Conservation (phyloP, 2,888 invertebrate species). For the Torymus aiolomorphi region DNA sequence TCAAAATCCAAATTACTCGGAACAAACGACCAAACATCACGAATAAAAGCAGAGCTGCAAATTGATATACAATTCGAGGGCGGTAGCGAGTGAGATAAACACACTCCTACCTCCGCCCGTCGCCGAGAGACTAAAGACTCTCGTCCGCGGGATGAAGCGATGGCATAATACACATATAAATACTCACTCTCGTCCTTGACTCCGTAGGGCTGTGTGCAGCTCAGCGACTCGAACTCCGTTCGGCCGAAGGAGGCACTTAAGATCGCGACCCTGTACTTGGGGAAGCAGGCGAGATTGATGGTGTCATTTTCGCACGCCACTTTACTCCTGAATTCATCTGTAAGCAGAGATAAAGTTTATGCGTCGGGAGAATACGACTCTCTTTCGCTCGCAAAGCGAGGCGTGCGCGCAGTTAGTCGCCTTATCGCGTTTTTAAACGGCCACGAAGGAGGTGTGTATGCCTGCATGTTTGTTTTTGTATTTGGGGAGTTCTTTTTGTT, state of each 20-base stretch:
- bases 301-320: slow-evolving; percentile 95
- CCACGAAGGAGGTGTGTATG: no score
- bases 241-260: slow-evolving; percentile 95
- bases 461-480: no score
- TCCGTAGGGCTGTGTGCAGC: slow-evolving; percentile 90
- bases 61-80: no score
- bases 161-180: background rate
- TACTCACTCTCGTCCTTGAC: slow-evolving; percentile 92
- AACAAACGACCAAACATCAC: no score
- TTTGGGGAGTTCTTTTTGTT: no score
- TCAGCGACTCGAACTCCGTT: slow-evolving; percentile 90
- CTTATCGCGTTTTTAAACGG: no score
- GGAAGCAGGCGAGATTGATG: slow-evolving; percentile 91
- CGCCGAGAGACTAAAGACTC: slow-evolving; percentile 9
- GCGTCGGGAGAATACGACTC: slow-evolving; percentile 16
- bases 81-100: no score
- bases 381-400: background rate
- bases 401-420: no score
- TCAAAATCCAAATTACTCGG: no score
- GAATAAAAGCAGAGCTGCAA: no score
- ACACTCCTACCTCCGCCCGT: no score
- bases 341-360: slow-evolving; percentile 66
- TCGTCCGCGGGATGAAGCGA: no score
- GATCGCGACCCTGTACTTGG: slow-evolving; percentile 91
- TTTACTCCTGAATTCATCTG: slow-evolving; percentile 96